Percentiles rank a stretch among this genome's conserved stretches.
Evolutionary conservation across 2,113 vertebrate genomes (phyloP).

Genomic region (Tonatia bakeri): DNA sequence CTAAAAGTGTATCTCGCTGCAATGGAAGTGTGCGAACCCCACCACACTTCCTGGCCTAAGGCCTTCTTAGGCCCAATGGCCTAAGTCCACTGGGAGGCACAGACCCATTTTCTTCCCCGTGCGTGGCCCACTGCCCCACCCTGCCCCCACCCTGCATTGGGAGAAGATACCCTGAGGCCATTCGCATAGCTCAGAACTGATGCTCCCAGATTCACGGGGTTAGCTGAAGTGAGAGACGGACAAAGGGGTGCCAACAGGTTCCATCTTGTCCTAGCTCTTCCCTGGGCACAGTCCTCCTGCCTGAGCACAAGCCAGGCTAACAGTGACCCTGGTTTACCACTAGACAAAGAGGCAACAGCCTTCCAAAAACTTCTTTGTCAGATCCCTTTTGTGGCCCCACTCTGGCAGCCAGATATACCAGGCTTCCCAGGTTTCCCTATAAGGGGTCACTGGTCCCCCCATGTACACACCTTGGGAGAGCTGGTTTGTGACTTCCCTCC

Average conservation of each 20-base stretch:
- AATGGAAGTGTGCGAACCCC: background rate
- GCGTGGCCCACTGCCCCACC: too few species aligned
- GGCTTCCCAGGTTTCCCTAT: background rate
- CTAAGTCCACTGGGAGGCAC: background rate
- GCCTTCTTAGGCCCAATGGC: too few species aligned
- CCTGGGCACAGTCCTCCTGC: background rate
- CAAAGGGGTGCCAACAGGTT: fast-evolving
- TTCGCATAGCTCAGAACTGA: too few species aligned
- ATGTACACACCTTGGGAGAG: fast-evolving
- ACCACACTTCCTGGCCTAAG: too few species aligned
- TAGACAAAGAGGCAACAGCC: background rate
- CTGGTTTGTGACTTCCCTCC: background rate
- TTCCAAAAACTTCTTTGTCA: background rate
- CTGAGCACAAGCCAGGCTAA: background rate
- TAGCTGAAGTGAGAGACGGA: background rate
- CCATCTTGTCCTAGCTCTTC: background rate
- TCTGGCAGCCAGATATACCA: background rate
- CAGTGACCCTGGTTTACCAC: background rate
- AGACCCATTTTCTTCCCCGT: background rate
- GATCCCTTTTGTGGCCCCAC: background rate
- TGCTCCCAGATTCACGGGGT: background rate
- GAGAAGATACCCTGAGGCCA: background rate
- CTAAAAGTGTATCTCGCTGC: background rate
- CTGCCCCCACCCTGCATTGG: too few species aligned
- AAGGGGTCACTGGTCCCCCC: background rate